Percentiles rank a stretch among this genome's conserved stretches.
These are phyloP conservation scores for Blastobasis lacticolella DNA, from an alignment of 2,888 invertebrate genomes.

Conservation along the genomic window DNA sequence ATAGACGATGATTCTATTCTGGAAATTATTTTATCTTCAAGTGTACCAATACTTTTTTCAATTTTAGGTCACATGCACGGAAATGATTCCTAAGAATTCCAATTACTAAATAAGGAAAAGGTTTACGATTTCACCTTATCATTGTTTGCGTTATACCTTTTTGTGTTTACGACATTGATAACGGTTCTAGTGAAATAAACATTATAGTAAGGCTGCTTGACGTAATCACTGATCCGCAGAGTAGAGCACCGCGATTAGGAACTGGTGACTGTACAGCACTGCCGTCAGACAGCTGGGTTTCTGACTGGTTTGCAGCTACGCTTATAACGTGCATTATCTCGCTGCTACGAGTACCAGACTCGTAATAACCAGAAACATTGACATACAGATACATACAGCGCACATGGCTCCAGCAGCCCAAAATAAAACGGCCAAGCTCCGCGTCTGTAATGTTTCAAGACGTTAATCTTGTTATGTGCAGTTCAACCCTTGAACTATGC, in stretches of 20 bases:
- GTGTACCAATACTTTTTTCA: too few relatives aligned
- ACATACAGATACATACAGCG: too few relatives aligned
- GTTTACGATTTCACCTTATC: neutral
- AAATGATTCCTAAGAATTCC: too few relatives aligned
- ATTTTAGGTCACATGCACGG: too few relatives aligned
- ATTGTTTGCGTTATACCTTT: neutral
- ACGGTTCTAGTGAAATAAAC: neutral
- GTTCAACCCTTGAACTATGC: neutral
- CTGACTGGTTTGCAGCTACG: constrained; percentile 3
- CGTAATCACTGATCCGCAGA: neutral
- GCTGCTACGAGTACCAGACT: neutral
- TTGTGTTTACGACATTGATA: neutral
- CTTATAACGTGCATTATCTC: neutral
- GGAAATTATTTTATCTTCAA: too few relatives aligned
- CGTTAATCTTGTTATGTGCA: neutral
- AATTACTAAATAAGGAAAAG: neutral
- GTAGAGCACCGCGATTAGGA: neutral
- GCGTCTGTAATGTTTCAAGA: neutral
- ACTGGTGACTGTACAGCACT: too few relatives aligned
- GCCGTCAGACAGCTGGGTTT: constrained; percentile 3
- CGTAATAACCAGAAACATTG: too few relatives aligned
- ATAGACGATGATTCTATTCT: too few relatives aligned
- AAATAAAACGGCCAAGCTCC: neutral
- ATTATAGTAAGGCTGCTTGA: neutral
- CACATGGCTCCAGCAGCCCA: too few relatives aligned